Base-by-base conservation (phyloP, 1,140 invertebrate species). In the Diploscapter pachys region DNA sequence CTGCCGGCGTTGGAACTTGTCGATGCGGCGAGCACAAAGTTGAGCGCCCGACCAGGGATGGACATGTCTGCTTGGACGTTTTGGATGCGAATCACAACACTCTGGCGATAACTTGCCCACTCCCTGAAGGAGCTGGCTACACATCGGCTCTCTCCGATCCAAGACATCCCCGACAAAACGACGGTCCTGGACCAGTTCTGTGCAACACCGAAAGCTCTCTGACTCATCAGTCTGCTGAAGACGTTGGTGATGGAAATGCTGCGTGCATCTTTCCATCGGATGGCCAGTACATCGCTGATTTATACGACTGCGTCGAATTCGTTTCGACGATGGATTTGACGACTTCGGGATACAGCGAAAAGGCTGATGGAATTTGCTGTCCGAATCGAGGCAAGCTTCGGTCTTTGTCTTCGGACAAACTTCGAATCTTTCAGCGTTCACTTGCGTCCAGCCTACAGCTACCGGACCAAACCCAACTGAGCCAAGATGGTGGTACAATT, bases 251-350 rank as follows among this genome's bases (percentile, higher is more conserved):
- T 31, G 77, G 77, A 9, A 59, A 59, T 53, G 59, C 75, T 4
- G 77, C 68, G 49, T 78, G 77, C 63, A 13, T 78, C 3, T 78
- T 78, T 48, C 77, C 77, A 5, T 77, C 77, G n/a, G 76, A 78
- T 63, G 73, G 73, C 9, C 52, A 51, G 5, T 78, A 64, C 54
- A 71, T 78, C 11, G 77, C 76, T 9, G 77, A 78, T 63, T 55
- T 79, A 48, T 78, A 78, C 61, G 77, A 78, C 50, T 78, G 77
- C 51, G 76, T 78, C 4, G 77, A 78, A 63, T 78, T 78, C 53
- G 75, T 78, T 5, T 76, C 77, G 13, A 55, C 13, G 62, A 11
- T 78, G 4, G 77, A 78, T 51, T 57, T 78, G 4, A 77, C 77
- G 9, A 72, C 74, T 8, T 71, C 77, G 53, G 77, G 77, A 52